Evolutionary conservation across 2,113 vertebrate species (phyloP).

Genomic region (Bos indicus): DNA sequence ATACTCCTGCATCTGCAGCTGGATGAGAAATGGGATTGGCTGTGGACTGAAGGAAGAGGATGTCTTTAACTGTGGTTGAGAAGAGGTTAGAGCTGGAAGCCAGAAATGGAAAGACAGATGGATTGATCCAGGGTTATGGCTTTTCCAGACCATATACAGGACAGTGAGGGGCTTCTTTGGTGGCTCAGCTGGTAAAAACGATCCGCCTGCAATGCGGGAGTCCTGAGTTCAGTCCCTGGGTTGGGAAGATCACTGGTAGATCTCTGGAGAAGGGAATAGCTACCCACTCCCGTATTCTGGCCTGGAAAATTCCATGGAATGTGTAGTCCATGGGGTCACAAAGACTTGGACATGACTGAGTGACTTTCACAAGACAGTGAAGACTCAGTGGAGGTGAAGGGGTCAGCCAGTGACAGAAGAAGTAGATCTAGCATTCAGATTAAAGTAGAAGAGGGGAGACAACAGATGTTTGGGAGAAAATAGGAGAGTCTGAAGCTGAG

Average conservation of each 20-base stretch:
- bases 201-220: neutral
- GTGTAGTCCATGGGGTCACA: neutral
- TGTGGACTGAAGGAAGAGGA: neutral
- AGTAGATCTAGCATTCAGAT: neutral
- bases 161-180: neutral
- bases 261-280: neutral
- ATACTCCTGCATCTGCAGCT: neutral
- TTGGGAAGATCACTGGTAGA: neutral
- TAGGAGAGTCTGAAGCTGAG: neutral
- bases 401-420: neutral
- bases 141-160: neutral
- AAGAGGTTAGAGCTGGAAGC: neutral
- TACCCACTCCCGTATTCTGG: neutral
- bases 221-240: neutral
- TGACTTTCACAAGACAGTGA: neutral
- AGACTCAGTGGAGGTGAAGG: neutral
- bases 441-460: neutral
- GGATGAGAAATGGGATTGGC: neutral
- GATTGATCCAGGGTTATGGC: neutral
- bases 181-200: neutral
- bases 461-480: neutral
- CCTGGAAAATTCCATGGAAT: neutral
- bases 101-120: neutral
- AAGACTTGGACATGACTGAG: neutral
- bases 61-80: neutral